These are phyloP conservation scores for Caenorhabditis imperialis DNA, from an alignment of 2,888 invertebrate species.

Conservation along the genomic window DNA sequence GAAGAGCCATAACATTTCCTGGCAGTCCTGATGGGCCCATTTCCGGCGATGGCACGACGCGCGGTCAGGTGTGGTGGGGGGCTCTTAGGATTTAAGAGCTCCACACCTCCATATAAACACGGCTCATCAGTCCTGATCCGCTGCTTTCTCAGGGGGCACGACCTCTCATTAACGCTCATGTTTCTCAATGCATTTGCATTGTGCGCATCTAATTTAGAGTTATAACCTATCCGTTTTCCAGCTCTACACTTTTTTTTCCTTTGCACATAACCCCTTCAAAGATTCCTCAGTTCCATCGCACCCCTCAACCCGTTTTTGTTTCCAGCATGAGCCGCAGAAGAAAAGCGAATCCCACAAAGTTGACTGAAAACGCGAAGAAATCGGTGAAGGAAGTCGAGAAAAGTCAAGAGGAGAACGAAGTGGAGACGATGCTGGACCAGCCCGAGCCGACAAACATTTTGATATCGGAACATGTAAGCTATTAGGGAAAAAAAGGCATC, in stretches of 20 bases:
- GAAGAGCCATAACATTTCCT: constrained; percentile 52
- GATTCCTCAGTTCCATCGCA: neutral
- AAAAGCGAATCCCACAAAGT: constrained; percentile 70
- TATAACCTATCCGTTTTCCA: constrained; percentile 33
- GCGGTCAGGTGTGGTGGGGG: constrained; percentile 27
- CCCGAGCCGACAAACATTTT: constrained; percentile 16
- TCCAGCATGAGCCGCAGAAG: constrained; percentile 76
- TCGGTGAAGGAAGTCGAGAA: constrained; percentile 20
- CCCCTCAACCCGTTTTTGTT: constrained; percentile 20
- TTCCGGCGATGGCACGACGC: constrained; percentile 46
- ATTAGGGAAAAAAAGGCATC: neutral
- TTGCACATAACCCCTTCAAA: too few relatives aligned
- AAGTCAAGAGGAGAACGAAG: constrained; percentile 45
- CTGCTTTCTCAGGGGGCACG: constrained; percentile 7
- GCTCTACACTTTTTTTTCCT: neutral
- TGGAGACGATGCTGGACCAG: constrained; percentile 17
- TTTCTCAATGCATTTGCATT: constrained; percentile 55
- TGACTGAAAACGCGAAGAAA: constrained; percentile 49
- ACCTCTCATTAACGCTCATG: constrained; percentile 56
- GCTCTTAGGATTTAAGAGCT: constrained; percentile 16
- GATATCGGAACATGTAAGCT: constrained; percentile 38
- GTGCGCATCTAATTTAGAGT: constrained; percentile 54
- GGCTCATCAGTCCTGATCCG: constrained; percentile 24
- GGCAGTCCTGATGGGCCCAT: constrained; percentile 43
- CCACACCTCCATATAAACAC: constrained; percentile 26